Percentiles rank a stretch among this genome's conserved stretches.
These are phyloP conservation scores for Oreochromis niloticus DNA, from an alignment of 2,113 vertebrate genomes.

Conservation along the genomic window DNA sequence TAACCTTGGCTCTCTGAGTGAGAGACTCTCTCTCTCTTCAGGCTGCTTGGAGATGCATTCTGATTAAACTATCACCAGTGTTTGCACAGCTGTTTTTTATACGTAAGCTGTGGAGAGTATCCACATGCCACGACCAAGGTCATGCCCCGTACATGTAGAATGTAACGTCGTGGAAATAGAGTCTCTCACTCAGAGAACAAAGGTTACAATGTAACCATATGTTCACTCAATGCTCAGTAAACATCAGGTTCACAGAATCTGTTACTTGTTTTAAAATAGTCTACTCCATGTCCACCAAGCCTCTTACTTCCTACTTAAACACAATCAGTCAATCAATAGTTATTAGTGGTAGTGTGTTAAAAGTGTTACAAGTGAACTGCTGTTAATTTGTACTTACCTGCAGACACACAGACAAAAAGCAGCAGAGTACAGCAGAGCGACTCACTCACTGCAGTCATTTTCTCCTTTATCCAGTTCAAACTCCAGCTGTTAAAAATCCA, in stretches of 20 bases:
- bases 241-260: not conserved
- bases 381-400: not conserved
- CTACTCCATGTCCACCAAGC: not conserved
- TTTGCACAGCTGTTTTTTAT: too few species aligned
- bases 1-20: too few species aligned
- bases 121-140: not conserved
- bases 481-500: not conserved
- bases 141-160: not conserved
- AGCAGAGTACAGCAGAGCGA: not conserved
- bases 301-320: not conserved
- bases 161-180: fast-evolving
- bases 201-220: not conserved
- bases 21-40: too few species aligned
- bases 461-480: not conserved
- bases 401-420: not conserved
- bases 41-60: too few species aligned
- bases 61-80: too few species aligned
- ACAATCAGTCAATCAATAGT: not conserved
- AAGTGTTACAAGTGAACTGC: not conserved
- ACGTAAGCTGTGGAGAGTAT: too few species aligned
- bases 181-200: not conserved
- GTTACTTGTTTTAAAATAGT: not conserved
- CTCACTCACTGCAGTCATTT: not conserved
- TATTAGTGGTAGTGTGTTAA: not conserved
- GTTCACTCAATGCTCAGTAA: not conserved